Conservation (phyloP, 1,140 invertebrate species). For the Paraescarpia echinospica region DNA sequence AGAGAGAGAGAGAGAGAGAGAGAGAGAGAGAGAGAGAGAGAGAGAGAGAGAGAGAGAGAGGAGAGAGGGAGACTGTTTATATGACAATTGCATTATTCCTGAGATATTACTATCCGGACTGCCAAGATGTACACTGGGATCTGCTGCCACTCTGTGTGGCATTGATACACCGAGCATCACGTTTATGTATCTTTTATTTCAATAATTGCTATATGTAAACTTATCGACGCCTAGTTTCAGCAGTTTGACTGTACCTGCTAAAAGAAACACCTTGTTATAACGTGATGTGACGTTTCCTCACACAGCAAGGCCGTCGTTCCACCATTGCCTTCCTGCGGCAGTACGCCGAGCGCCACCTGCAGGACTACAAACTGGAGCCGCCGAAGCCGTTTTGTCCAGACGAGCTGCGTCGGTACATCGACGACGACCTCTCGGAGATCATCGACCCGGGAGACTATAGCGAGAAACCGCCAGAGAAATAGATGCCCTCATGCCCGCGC, state of each 20-base stretch:
- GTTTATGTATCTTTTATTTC: no score
- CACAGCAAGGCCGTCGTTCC: conserved; percentile 36
- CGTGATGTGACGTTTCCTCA: neutral
- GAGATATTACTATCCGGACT: no score
- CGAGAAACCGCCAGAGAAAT: conserved; percentile 2
- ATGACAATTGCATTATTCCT: no score
- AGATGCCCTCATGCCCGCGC: neutral
- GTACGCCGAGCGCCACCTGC: conserved; percentile 21
- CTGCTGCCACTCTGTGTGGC: no score
- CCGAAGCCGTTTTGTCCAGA: neutral
- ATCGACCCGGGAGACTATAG: conserved; percentile 18
- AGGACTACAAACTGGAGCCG: neutral
- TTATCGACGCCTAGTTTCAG: no score
- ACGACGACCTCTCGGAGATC: conserved; percentile 17
- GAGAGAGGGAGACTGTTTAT: no score
- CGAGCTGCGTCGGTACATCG: neutral
- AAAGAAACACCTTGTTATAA: neutral
- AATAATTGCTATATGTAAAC: no score
- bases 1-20: no score
- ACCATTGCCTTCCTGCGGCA: conserved; percentile 35
- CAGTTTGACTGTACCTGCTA: neutral
- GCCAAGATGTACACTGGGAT: no score
- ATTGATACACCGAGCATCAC: no score
- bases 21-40: no score
- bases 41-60: no score